phyloP scores from a whole-genome alignment of 2,797 vertebrate genomes.

The Somateria mollissima region DNA sequence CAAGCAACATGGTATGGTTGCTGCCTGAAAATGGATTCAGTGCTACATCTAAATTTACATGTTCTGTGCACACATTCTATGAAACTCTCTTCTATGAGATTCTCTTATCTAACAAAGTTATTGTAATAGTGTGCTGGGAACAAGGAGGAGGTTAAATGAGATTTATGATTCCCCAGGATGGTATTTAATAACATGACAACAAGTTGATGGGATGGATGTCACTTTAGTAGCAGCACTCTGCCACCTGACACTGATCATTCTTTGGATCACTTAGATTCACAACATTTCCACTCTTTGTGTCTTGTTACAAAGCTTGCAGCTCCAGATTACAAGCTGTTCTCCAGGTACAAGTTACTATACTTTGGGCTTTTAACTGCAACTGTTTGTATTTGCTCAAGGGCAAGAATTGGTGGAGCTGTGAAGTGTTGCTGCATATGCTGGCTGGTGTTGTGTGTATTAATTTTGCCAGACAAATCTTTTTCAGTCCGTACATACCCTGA shows the following conservation, averaged over 20 bases:
- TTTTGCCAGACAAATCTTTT: not conserved
- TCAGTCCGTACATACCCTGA: not conserved
- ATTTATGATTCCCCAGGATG: not conserved
- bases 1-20: not conserved
- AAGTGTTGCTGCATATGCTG: not conserved
- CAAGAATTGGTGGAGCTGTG: not conserved
- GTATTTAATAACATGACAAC: not conserved
- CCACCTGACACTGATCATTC: not conserved
- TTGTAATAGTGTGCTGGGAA: not conserved
- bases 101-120: not conserved
- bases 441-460: fast-evolving
- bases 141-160: not conserved
- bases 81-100: not conserved
- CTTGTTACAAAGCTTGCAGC: not conserved
- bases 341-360: not conserved
- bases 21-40: not conserved
- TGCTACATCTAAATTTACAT: not conserved
- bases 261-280: not conserved
- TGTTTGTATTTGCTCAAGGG: not conserved
- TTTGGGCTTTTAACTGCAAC: not conserved
- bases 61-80: not conserved
- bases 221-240: not conserved
- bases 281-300: not conserved
- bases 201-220: not conserved
- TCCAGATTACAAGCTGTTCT: not conserved